Evolutionary conservation across 2,113 vertebrate species (phyloP).

Genomic region (Hydrolagus affinis): DNA sequence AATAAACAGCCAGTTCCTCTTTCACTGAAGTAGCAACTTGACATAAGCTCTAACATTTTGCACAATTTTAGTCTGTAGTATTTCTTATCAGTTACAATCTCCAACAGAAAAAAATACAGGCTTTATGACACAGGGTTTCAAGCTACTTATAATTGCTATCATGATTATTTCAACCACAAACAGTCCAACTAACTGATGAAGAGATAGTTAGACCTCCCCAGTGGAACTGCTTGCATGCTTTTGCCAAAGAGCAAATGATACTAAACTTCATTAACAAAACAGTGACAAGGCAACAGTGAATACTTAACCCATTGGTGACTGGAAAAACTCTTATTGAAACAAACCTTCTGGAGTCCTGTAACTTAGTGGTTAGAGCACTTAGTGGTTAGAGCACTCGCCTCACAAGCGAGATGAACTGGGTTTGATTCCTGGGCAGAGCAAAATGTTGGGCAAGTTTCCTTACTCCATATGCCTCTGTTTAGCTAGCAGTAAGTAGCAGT

Average conservation of each 20-base stretch:
- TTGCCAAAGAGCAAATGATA: constrained; percentile 47
- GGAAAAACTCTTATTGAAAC: no score
- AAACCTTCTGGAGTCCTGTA: no score
- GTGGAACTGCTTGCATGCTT: constrained; percentile 47
- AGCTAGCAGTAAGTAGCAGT: no score
- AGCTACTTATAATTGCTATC: constrained; percentile 58
- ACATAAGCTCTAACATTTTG: constrained; percentile 39
- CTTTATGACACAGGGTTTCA: constrained; percentile 51
- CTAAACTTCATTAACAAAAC: constrained; percentile 46
- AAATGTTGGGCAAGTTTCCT: no score
- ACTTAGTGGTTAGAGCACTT: no score
- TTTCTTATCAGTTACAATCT: constrained; percentile 49
- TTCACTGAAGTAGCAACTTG: constrained; percentile 46
- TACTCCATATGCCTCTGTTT: no score
- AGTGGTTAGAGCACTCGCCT: no score
- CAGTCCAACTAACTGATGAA: constrained; percentile 53
- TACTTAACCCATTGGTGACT: neutral
- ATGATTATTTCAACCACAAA: constrained; percentile 58
- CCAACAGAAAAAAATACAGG: constrained; percentile 51
- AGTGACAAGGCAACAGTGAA: constrained; percentile 29
- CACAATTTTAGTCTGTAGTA: constrained; percentile 39
- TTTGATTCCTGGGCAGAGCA: no score
- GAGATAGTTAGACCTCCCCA: constrained; percentile 39
- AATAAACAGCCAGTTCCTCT: constrained; percentile 63
- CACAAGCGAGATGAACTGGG: no score